These are phyloP conservation scores for Bathybates hornii DNA, from an alignment of 2,113 vertebrate genomes.

Conservation along the genomic window DNA sequence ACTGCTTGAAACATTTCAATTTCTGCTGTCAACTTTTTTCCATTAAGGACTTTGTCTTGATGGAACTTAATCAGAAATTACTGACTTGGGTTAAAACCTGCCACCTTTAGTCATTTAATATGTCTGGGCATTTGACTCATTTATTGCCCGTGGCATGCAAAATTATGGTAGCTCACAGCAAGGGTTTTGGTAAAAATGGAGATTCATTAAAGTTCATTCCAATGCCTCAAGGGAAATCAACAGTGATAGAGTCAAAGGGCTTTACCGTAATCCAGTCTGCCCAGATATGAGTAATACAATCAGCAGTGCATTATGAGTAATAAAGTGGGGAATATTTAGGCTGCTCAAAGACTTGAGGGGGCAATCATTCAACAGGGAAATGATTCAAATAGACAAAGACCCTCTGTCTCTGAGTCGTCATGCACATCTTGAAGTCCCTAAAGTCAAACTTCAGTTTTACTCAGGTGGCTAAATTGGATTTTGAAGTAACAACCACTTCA, in stretches of 20 bases:
- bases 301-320: conserved; percentile 56
- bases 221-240: conserved; percentile 64
- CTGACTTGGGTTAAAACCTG: conserved; percentile 38
- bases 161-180: conserved; percentile 38
- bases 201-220: conserved; percentile 68
- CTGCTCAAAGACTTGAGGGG: conserved; percentile 41
- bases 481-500: not conserved
- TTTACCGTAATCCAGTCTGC: conserved; percentile 54
- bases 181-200: conserved; percentile 40
- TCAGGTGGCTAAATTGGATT: not conserved
- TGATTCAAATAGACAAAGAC: conserved; percentile 53
- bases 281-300: conserved; percentile 58
- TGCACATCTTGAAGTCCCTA: not conserved
- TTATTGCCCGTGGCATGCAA: conserved; percentile 13
- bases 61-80: conserved; percentile 37
- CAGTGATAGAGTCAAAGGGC: conserved; percentile 51
- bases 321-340: conserved; percentile 59
- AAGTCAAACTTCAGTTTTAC: not conserved
- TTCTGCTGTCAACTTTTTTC: not conserved
- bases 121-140: conserved; percentile 21
- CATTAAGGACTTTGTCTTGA: not conserved
- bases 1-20: not conserved
- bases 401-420: conserved; percentile 1
- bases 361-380: conserved; percentile 26
- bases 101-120: conserved; percentile 25